phyloP scores from a whole-genome alignment of 2,888 invertebrate species.

The Serrognathus titanus region DNA sequence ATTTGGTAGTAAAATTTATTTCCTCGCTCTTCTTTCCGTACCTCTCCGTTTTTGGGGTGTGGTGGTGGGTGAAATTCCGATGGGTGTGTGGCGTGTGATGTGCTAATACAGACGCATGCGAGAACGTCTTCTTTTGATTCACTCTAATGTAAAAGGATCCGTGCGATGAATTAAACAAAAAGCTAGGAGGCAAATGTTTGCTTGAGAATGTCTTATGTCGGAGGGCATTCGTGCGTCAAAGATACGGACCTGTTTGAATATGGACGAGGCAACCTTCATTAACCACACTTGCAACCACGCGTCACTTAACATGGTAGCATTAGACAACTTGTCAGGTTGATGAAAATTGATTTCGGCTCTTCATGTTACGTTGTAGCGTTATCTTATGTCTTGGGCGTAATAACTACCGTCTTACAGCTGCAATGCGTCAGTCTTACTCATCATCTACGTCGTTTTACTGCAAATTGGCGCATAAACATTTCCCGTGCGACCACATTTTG shows the following conservation, averaged over 20 bases:
- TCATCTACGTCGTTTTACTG: constrained; percentile 31
- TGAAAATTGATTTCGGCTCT: constrained; percentile 36
- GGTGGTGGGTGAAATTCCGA: neutral
- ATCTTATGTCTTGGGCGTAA: constrained; percentile 30
- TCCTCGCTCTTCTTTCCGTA: constrained; percentile 5
- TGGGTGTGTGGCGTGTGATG: neutral
- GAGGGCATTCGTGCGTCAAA: constrained; percentile 24
- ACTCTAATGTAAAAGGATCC: neutral
- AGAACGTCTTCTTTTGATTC: neutral
- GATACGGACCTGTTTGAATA: constrained; percentile 25
- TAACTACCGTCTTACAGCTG: constrained; percentile 32
- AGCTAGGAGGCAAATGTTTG: neutral
- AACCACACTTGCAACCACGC: constrained; percentile 23
- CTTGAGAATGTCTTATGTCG: constrained; percentile 22
- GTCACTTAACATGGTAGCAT: constrained; percentile 34
- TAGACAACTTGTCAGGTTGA: constrained; percentile 35
- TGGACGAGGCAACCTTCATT: constrained; percentile 23
- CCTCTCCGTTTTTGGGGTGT: neutral
- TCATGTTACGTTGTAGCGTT: constrained; percentile 33
- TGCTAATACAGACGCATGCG: neutral
- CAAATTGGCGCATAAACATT: constrained; percentile 30
- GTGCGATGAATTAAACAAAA: neutral
- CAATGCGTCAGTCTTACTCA: constrained; percentile 36
- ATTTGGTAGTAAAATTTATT: constrained; percentile 17
- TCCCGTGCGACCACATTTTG: constrained; percentile 15